Evolutionary conservation across 2,888 invertebrate genomes (phyloP).

Genomic region (Petrolisthes manimaculis): DNA sequence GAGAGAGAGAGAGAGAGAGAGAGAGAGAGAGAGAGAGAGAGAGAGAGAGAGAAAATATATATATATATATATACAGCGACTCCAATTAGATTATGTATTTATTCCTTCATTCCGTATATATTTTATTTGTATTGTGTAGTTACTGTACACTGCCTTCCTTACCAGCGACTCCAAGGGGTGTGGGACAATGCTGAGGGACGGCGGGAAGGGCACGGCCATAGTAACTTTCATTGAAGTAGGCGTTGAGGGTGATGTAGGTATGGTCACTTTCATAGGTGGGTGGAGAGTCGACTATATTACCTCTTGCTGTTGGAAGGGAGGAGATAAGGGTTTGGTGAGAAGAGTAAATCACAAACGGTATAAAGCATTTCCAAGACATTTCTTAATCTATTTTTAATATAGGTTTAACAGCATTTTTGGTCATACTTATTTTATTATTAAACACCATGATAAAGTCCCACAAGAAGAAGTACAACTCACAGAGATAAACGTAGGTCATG

Average conservation of each 20-base stretch:
- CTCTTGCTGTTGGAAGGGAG: slow-evolving; percentile 67
- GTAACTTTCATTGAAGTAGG: slow-evolving; percentile 69
- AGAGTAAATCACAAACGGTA: neutral
- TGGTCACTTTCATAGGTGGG: slow-evolving; percentile 69
- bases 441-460: no score
- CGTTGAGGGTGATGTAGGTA: slow-evolving; percentile 69
- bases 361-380: no score
- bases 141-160: slow-evolving; percentile 13
- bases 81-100: neutral
- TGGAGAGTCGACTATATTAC: slow-evolving; percentile 69
- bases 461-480: slow-evolving; percentile 67
- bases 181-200: slow-evolving; percentile 70
- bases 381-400: slow-evolving; percentile 4
- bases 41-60: no score
- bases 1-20: neutral
- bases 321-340: neutral
- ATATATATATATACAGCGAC: neutral
- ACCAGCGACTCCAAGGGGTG: slow-evolving; percentile 70
- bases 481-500: slow-evolving; percentile 69
- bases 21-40: neutral
- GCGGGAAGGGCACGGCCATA: slow-evolving; percentile 70
- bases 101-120: no score
- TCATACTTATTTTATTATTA: neutral
- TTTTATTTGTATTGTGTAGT: no score
- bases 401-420: slow-evolving; percentile 1